Conservation (phyloP, 2,888 invertebrate genomes). For the Callinectes sapidus region DNA sequence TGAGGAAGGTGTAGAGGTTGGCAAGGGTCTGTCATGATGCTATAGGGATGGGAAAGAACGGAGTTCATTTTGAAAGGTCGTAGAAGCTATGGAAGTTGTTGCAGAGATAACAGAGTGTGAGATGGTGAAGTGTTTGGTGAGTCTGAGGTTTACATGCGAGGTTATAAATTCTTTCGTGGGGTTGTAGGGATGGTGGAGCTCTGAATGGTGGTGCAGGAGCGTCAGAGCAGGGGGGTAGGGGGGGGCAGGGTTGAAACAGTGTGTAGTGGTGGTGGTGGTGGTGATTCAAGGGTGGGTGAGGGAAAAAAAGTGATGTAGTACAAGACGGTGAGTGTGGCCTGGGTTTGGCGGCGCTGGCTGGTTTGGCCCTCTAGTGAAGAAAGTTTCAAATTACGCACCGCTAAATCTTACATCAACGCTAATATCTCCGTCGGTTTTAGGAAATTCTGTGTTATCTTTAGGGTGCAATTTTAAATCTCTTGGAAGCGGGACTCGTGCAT, state of each 20-base stretch:
- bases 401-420: not conserved
- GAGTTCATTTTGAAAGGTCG: too few species aligned
- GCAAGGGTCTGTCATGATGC: not conserved
- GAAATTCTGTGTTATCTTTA: conserved; percentile 1
- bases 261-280: not conserved
- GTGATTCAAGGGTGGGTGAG: not conserved
- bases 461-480: not conserved
- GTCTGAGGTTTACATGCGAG: too few species aligned
- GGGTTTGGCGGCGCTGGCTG: not conserved
- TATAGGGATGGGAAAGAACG: too few species aligned
- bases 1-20: not conserved
- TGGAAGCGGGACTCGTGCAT: not conserved
- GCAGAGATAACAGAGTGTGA: too few species aligned
- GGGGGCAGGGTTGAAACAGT: not conserved
- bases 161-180: too few species aligned
- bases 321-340: not conserved
- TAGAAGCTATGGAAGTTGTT: too few species aligned
- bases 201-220: not conserved
- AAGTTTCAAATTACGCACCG: conserved; percentile 6
- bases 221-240: not conserved
- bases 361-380: not conserved
- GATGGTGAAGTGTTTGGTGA: too few species aligned
- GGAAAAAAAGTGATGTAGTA: not conserved
- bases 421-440: conserved; percentile 10
- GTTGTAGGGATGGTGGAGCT: not conserved